Base-by-base conservation (phyloP, 2,797 vertebrate species). In the Selene dorsalis region DNA sequence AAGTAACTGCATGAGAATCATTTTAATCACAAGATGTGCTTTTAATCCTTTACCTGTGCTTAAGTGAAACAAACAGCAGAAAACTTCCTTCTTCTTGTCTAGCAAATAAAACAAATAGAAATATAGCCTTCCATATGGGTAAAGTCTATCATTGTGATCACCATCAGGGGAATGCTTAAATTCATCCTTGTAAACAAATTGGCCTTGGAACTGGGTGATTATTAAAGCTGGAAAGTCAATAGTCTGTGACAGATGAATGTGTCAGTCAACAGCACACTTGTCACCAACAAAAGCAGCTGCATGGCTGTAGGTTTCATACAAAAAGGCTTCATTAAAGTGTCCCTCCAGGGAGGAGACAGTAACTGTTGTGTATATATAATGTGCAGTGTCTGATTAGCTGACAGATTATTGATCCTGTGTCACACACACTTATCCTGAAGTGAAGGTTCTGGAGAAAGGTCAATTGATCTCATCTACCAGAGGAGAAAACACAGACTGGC, bases 391-490 rank as follows among this genome's bases (percentile, higher is more conserved):
- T 89, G 68, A 39, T 85, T 80, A 80, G 70, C 47, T 84, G 73
- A 87, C 79, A 75, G 58, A 56, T 76, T 76, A 84, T 82, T 86
- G 84, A 91, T 90, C 39, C 6, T 35, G 35, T 67, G 57, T 57
- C 10, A 0, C 1, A 1, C 56, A 78, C 79, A 85, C 75, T 82
- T 81, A 50, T 24, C 57, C 28, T 57, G 59, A 74, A 79, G 75
- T 59, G 70, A 87, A 88, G 75, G 60, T 63, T 66, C 67, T 43
- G 26, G 26, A 76, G 55, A 91, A 84, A 88, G 84, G 88, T 89
- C 86, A 77, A 73, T 77, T 79, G 80, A 90, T 88, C 70, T 68
- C 56, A 75, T 74, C 69, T 60, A 72, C 61, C n/a, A 50, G 45
- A 76, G 77, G 32, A 11, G 24, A 32, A 65, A 60, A 38, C 13